phyloP scores from a whole-genome alignment of 2,797 vertebrate genomes.

The Echiichthys vipera region DNA sequence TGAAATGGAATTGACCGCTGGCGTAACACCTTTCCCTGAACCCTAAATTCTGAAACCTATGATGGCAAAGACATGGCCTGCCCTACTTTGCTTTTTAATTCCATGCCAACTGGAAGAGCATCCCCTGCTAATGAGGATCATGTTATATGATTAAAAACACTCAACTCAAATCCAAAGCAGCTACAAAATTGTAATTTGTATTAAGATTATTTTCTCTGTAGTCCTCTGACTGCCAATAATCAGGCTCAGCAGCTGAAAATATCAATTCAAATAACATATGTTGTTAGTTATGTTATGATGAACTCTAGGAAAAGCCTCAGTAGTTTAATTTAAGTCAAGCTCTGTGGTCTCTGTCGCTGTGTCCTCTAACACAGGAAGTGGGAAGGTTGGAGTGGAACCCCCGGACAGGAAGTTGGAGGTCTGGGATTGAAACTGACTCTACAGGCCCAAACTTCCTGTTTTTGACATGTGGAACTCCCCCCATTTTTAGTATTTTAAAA shows the following conservation, averaged over 20 bases:
- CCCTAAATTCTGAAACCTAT: too few species aligned
- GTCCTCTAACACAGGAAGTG: constrained; percentile 73
- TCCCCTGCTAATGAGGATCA: background rate
- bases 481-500: constrained; percentile 71
- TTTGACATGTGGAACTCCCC: constrained; percentile 84
- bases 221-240: background rate
- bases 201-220: background rate
- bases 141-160: background rate
- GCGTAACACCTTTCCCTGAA: too few species aligned
- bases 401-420: constrained; percentile 78
- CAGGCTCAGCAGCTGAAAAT: background rate
- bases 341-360: constrained; percentile 46
- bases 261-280: background rate
- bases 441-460: constrained; percentile 83
- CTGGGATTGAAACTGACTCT: constrained; percentile 79
- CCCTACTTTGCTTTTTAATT: too few species aligned
- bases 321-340: constrained; percentile 13
- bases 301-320: constrained; percentile 31
- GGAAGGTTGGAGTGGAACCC: constrained; percentile 61
- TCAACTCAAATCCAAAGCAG: background rate
- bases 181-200: background rate
- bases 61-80: too few species aligned
- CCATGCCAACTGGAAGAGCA: background rate
- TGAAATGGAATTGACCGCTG: too few species aligned
- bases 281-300: background rate